phyloP scores from a whole-genome alignment of 2,113 vertebrate species.

The Nibea coibor region DNA sequence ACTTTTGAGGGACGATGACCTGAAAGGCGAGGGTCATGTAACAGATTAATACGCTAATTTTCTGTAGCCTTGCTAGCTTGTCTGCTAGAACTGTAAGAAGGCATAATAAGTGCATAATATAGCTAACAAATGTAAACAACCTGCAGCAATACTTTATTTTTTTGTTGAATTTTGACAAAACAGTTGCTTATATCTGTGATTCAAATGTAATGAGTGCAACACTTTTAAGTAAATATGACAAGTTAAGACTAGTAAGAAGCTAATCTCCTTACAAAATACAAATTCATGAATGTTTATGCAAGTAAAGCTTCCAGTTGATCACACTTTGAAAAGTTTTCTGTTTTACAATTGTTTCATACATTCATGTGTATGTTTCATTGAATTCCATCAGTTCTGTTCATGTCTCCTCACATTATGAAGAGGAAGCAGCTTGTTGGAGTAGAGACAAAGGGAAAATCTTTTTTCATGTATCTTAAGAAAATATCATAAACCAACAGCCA shows the following conservation, averaged over 20 bases:
- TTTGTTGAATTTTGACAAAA: neutral
- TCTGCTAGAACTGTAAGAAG: neutral
- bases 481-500: neutral
- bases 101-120: neutral
- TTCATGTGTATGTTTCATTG: neutral
- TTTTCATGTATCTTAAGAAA: neutral
- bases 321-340: neutral
- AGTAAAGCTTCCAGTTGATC: neutral
- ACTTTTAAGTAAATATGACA: neutral
- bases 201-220: neutral
- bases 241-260: neutral
- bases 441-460: neutral
- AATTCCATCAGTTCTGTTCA: neutral
- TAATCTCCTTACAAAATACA: neutral
- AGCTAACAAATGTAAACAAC: neutral
- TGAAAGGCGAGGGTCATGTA: neutral
- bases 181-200: neutral
- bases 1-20: neutral
- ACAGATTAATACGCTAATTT: neutral
- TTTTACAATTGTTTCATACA: neutral
- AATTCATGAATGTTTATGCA: neutral
- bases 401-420: neutral
- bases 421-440: neutral
- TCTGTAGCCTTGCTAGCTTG: neutral
- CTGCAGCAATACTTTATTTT: neutral